Evolutionary conservation across 1,140 invertebrate species (phyloP).

Genomic region (Diorhabda sublineata): DNA sequence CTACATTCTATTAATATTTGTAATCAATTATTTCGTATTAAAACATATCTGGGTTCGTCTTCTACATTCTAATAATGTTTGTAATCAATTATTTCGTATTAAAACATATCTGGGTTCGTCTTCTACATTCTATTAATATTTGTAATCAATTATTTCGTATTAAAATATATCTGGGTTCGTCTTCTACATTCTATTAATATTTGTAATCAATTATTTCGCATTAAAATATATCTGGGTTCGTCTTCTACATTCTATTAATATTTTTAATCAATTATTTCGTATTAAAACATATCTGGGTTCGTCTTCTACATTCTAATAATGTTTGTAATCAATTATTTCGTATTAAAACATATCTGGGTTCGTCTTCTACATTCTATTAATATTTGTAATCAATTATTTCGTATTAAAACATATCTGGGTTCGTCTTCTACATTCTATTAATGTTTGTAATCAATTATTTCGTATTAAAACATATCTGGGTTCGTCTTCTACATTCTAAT

Average conservation of each 20-base stretch:
- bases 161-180: slow-evolving; percentile 6
- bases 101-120: too few relatives aligned
- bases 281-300: slow-evolving; percentile 1
- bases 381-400: background rate
- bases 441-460: background rate
- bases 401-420: slow-evolving; percentile 5
- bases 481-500: too few relatives aligned
- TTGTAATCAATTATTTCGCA: too few relatives aligned
- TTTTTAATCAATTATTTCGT: background rate
- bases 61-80: background rate
- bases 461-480: too few relatives aligned
- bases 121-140: background rate
- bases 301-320: background rate
- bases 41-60: slow-evolving; percentile 6
- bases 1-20: background rate
- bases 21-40: background rate
- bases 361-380: too few relatives aligned
- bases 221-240: too few relatives aligned
- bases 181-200: background rate
- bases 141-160: background rate
- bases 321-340: too few relatives aligned
- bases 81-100: too few relatives aligned
- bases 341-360: too few relatives aligned
- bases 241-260: background rate
- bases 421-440: background rate